Base-by-base conservation (phyloP, 2,888 invertebrate genomes). In the Ceraclea dissimilis region DNA sequence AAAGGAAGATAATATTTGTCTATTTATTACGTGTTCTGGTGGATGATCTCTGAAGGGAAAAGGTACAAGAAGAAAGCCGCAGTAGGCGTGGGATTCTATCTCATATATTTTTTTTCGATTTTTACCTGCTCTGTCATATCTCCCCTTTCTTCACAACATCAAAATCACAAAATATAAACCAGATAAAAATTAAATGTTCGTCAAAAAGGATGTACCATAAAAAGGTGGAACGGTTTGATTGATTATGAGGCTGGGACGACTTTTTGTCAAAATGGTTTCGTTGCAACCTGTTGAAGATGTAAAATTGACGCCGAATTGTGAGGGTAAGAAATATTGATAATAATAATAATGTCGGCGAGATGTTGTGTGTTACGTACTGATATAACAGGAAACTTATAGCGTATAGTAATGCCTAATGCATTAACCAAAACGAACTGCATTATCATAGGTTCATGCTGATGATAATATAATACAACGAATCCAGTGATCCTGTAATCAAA, bases 321-420 rank as follows among this genome's bases (percentile, higher is more conserved):
- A 16, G 39, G 39, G 39, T 39, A 39, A 39, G 39, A 39, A 39
- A n/a, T 39, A 8, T 8, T 39, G 4, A 39, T 39, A 8, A 39
- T 39, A n/a, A 39, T 39, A 4, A 13, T 39, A 39, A n/a, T 39
- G 39, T 39, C 39, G 39, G 39, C 39, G 13, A 13, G 39, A 16
- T 16, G 4, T 13, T 13, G 39, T 13, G 39, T 39, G 13, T 16
- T n/a, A 39, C 39, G 18, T 31, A 50, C 26, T 49, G 47, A 50
- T 49, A 54, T 54, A 54, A 54, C 54, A 54, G 54, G 50, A 54
- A 54, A 54, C 54, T 44, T 22, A 18, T n/a, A 6, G 21, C 49
- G n/a, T 33, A 53, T 31, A 46, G 46, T 53, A 49, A 48, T 54
- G 16, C 39, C 5, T 39, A 46, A 46, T 6, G 20, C 20, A 46